A percentile compares a stretch with the other conserved stretches of the same genome.
phyloP scores from a whole-genome alignment of 2,113 vertebrate genomes.

The Eleginops maclovinus region DNA sequence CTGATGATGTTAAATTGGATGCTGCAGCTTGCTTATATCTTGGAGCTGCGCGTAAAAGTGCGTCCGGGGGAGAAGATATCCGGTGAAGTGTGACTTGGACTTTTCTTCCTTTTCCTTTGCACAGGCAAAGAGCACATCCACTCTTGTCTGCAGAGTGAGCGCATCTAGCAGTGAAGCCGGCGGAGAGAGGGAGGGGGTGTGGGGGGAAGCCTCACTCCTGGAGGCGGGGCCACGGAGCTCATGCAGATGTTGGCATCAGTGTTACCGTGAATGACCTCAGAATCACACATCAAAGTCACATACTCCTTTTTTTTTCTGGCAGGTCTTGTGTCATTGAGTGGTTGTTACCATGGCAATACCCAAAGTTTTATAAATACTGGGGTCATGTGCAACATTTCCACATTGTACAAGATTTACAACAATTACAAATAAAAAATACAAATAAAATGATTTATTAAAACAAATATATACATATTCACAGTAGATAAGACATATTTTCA shows the following conservation, averaged over 20 bases:
- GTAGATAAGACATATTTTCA: no score
- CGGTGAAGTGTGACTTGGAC: background rate
- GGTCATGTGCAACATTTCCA: no score
- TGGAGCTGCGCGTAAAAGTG: slow-evolving; percentile 9
- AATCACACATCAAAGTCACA: background rate
- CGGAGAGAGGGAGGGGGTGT: slow-evolving; percentile 6
- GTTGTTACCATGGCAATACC: background rate
- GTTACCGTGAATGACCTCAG: background rate
- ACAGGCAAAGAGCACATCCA: background rate
- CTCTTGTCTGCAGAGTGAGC: background rate
- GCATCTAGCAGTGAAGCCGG: background rate
- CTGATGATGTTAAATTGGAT: background rate
- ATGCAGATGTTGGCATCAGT: background rate
- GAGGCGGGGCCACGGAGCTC: slow-evolving; percentile 11
- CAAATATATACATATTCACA: no score
- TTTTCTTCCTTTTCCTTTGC: background rate
- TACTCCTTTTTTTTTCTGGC: no score
- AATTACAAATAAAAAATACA: no score
- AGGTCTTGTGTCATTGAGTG: background rate
- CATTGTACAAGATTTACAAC: no score
- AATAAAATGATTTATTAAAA: no score
- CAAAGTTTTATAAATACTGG: background rate
- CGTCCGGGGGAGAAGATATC: background rate
- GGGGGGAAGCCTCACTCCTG: background rate
- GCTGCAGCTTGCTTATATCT: background rate